These are phyloP conservation scores for Alouatta palliata DNA, from an alignment of 2,113 vertebrate species.

Conservation along the genomic window DNA sequence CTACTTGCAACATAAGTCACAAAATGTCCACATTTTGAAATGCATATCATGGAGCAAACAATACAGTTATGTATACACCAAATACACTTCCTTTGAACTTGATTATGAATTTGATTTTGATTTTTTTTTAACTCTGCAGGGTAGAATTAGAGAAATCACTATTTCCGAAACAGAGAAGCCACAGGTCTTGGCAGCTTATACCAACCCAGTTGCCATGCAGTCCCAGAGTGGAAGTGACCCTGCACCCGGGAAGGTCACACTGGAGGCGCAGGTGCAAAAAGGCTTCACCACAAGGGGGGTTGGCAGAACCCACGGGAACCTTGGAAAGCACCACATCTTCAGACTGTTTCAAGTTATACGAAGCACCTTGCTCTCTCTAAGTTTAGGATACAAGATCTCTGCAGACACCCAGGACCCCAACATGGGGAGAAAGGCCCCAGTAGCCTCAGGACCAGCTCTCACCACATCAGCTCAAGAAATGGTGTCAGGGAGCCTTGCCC, in stretches of 20 bases:
- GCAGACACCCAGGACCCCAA: background rate
- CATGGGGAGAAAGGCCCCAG: background rate
- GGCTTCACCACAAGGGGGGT: background rate
- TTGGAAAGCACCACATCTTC: too few species aligned
- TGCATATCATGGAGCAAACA: background rate
- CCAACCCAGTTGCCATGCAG: background rate
- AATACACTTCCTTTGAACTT: background rate
- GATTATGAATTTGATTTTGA: background rate
- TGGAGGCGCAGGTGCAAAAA: background rate
- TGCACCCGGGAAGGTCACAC: accelerated
- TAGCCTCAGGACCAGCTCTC: too few species aligned
- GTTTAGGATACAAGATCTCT: too few species aligned
- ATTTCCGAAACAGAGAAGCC: background rate
- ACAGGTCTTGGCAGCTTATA: background rate
- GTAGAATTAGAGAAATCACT: slow-evolving; percentile 23
- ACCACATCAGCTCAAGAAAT: accelerated
- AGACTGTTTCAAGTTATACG: too few species aligned
- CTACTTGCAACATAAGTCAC: background rate
- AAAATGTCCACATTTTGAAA: background rate
- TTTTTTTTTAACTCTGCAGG: background rate
- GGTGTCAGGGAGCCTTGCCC: accelerated
- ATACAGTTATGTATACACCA: background rate
- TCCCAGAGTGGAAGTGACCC: too few species aligned
- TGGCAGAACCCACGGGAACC: accelerated
- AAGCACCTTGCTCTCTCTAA: background rate